phyloP scores from a whole-genome alignment of 2,888 invertebrate genomes.

The Sympetrum striolatum region DNA sequence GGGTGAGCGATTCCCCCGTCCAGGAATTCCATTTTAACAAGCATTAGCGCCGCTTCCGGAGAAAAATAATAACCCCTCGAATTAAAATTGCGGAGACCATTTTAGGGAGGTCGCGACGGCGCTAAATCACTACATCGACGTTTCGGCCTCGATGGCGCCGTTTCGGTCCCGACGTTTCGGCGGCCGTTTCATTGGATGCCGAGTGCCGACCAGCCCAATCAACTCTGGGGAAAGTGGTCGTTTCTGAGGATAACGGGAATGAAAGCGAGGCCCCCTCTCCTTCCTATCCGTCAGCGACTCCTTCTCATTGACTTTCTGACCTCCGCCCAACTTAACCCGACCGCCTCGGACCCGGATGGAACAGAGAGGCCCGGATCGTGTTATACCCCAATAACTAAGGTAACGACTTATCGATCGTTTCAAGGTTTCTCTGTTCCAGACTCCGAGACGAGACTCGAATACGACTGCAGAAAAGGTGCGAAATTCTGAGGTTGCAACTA shows the following conservation, averaged over 20 bases:
- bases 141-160: too few species aligned
- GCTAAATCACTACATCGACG: too few species aligned
- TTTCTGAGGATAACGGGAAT: not conserved
- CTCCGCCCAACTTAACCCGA: not conserved
- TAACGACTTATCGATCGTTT: not conserved
- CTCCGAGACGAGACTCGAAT: too few species aligned
- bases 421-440: not conserved
- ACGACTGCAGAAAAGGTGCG: too few species aligned
- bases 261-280: not conserved
- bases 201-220: not conserved
- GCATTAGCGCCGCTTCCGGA: too few species aligned
- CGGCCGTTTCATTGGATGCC: not conserved
- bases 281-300: not conserved
- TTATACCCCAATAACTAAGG: not conserved
- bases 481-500: too few species aligned
- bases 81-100: too few species aligned
- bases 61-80: too few species aligned
- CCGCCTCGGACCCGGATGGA: not conserved
- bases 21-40: too few species aligned
- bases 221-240: not conserved
- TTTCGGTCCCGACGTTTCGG: not conserved
- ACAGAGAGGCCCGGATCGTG: not conserved
- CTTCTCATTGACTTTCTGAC: not conserved
- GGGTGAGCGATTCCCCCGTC: too few species aligned
- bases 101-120: too few species aligned